Evolutionary conservation across 2,888 invertebrate species (phyloP), one percentile per base, ranked within the genome.

Genomic region (Tridacna gigas): DNA sequence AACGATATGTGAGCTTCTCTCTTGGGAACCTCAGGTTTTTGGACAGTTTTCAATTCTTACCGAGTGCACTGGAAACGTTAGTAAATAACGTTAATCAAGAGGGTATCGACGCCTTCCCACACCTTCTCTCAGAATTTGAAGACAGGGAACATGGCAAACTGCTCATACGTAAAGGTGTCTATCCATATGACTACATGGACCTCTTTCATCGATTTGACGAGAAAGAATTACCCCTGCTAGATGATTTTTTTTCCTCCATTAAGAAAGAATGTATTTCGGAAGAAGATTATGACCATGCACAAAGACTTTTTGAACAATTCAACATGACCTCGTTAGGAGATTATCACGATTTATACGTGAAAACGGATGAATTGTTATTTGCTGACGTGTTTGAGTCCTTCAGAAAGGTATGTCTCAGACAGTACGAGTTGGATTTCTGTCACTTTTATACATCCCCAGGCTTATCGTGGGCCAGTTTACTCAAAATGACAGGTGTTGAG

Each of bases 401-500:
- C 56, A 26, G 76, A 73, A 67, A 75, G 11, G 67, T 82, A 20
- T 79, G 81, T 45, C 48, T 86, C 20, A 66, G 71, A 26, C 78
- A 82, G n/a, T 86, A 86, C 37, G 71, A 76, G 56, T 60, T 86
- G 25, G 81, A 83, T 73, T 69, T 74, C 15, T 74, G 76, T 71
- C 81, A 81, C 63, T 86, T 77, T 47, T 81, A 79, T 48, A 83
- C 86, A 22, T 66, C 77, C 22, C 86, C 83, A n/a, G 81, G 83
- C 56, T 48, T 83, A 26, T 69, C 73, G 5, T 81, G 79, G 80
- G 20, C 75, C 4, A 77, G 77, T n/a, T 74, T 71, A 25, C 63
- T 82, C 4, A 81, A 81, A 66, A 77, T 77, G 81, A 81, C 81
- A 22, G 74, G 47, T 13, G 71, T 77, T 51, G 22, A 71, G 22